Base-by-base conservation (phyloP, 2,113 vertebrate genomes). In the Anhinga anhinga region DNA sequence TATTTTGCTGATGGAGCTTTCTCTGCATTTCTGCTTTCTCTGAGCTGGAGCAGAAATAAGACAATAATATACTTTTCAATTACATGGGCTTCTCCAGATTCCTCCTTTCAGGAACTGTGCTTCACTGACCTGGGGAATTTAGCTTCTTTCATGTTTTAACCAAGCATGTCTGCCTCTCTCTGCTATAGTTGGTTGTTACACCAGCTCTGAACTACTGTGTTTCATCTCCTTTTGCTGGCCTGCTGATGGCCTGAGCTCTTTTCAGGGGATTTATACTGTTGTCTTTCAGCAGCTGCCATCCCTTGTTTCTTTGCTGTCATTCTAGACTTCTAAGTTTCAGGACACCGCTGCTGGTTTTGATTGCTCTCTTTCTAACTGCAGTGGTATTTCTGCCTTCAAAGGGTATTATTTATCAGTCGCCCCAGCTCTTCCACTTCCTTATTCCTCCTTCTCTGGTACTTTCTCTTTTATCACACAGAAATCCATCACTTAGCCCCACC, bases 261-360 rank as follows among this genome's bases (percentile, higher is more conserved):
- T 70, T 47, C 0, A 0, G 56, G 59, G 44, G 49, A 50, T 90
- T 96, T 72, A 66, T 34, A 20, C 53, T 29, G 6, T 38, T 77
- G 44, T 69, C 81, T 92, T 95, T 94, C 82, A 78, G 85, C 92
- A 96, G 74, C 87, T 94, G 66, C 66, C 22, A 29, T 73, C 56
- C 52, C 40, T 65, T 65, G 29, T 69, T 93, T 92, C 66, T 87
- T 70, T 88, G 40, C 53, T 62, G 62, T 95, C 50, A 40, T 86
- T 94, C 45, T 23, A 72, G 67, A n/a, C 20, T 81, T 93, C 70
- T 0, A 5, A 88, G 62, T 91, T 93, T 83, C 50, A 50, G 63
- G 58, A 45, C 55, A 30, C 25, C 15, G 4, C 66, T 58, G 58
- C 38, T 95, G 79, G 59, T 88, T 96, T 92, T 88, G 50, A 77